Base-by-base conservation (phyloP, 2,888 invertebrate species). In the Pyrrhosoma nymphula region DNA sequence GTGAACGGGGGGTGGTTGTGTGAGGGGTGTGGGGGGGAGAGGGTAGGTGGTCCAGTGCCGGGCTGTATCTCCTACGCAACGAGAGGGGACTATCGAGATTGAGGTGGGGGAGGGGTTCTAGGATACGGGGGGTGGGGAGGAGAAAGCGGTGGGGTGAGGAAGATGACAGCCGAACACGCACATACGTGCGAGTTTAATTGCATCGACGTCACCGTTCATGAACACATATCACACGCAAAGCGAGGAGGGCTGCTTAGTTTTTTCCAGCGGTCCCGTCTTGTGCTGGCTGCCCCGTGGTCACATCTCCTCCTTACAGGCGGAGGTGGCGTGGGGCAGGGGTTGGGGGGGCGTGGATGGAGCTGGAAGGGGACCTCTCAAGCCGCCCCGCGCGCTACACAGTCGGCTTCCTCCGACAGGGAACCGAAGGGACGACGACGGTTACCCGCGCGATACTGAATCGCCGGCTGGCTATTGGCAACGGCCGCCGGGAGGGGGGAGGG, bases 401-500 rank as follows among this genome's bases (percentile, higher is more conserved):
- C 47, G 4, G 47, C 8, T 47, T 1, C 60, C 18, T 60, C 60
- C 6, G 60, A 20, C 47, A 60, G 1, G 60, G 60, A 60, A 4
- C 60, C 60, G 60, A 60, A 10, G 20, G 18, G 30, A 35, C 30
- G 1, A 16, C 82, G 35, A 82, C 82, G 82, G 82, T 35, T 35
- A 82, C 82, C 82, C 82, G 82, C 82, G 82, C 82, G 35, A 35
- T 82, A 82, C 82, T 82, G 82, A 35, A 82, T 82, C 82, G 82
- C 82, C 82, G 82, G 82, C 82, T 82, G 82, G 82, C 82, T 35
- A 82, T 82, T 82, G 82, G 82, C n/a, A n/a, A n/a, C 23, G 35
- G 82, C 35, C 12, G 30, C 14, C 26, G 82, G 16, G 82, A 35
- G 82, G 35, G 35, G 82, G 82, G 35, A 4, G 16, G 82, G 35